A percentile compares a stretch with the other conserved stretches of the same genome.
Conservation (phyloP, 2,113 vertebrate genomes). For the Bujurquina vittata region DNA sequence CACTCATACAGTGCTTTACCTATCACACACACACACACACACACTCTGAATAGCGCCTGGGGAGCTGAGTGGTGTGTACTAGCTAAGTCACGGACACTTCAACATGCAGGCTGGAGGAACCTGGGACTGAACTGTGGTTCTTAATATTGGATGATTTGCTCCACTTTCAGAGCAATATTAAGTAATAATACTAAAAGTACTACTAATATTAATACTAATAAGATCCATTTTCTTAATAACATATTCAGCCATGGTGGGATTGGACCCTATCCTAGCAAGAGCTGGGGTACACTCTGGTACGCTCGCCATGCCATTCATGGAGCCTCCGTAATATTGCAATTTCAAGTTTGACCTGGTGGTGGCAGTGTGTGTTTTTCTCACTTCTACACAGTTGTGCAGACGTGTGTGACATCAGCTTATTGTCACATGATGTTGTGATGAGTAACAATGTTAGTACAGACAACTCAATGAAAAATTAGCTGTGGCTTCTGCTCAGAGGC, state of each 20-base stretch:
- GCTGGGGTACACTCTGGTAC: neutral
- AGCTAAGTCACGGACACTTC: too few relatives aligned
- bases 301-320: neutral
- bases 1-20: too few relatives aligned
- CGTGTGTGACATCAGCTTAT: neutral
- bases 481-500: neutral
- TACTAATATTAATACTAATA: neutral
- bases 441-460: too few relatives aligned
- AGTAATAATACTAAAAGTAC: neutral
- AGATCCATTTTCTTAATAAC: neutral
- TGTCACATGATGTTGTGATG: rapidly evolving
- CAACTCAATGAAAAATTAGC: neutral
- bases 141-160: rapidly evolving
- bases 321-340: neutral
- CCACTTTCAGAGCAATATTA: neutral
- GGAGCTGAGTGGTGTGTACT: too few relatives aligned
- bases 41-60: too few relatives aligned
- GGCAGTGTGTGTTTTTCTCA: neutral
- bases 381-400: rapidly evolving
- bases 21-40: too few relatives aligned
- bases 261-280: too few relatives aligned
- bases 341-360: neutral
- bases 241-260: too few relatives aligned
- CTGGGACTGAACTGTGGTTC: too few relatives aligned
- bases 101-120: too few relatives aligned